Evolutionary conservation across 2,888 invertebrate species (phyloP).

Genomic region (Epinotia demarniana): DNA sequence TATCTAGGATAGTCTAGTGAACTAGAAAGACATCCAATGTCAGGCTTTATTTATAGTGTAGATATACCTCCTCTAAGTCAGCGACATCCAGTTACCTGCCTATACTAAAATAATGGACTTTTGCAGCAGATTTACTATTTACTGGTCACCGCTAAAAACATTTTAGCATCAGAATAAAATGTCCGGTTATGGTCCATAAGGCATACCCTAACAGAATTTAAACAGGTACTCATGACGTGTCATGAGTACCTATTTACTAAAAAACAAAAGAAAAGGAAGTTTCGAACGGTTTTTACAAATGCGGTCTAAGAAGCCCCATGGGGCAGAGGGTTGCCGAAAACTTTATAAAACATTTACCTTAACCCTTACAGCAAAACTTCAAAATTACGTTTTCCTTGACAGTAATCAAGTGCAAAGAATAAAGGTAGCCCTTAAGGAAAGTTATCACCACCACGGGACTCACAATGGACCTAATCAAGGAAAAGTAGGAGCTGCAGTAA

Average conservation of each 20-base stretch:
- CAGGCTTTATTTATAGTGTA: too few relatives aligned
- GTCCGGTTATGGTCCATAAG: not conserved
- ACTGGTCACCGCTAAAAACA: not conserved
- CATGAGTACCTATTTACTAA: too few relatives aligned
- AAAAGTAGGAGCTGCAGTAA: conserved; percentile 39
- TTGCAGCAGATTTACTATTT: not conserved
- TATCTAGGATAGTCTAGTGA: too few relatives aligned
- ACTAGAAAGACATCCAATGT: too few relatives aligned
- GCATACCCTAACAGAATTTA: not conserved
- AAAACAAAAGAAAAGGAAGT: not conserved
- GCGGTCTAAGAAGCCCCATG: conserved; percentile 8
- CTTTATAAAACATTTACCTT: conserved; percentile 8
- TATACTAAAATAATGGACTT: not conserved
- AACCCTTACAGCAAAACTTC: conserved; percentile 10
- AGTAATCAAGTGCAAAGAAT: conserved; percentile 39
- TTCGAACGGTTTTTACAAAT: conserved; percentile 1
- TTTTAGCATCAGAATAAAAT: not conserved
- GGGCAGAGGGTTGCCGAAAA: conserved; percentile 1
- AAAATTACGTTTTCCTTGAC: conserved; percentile 18
- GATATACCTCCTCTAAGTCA: too few relatives aligned
- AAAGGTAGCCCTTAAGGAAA: conserved; percentile 32
- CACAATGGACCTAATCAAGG: conserved; percentile 43
- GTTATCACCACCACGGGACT: conserved; percentile 42
- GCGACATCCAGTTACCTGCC: too few relatives aligned
- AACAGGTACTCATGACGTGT: not conserved